Percentiles rank a stretch among this genome's conserved stretches.
phyloP scores from a whole-genome alignment of 2,888 invertebrate species.

The Selenia dentaria region DNA sequence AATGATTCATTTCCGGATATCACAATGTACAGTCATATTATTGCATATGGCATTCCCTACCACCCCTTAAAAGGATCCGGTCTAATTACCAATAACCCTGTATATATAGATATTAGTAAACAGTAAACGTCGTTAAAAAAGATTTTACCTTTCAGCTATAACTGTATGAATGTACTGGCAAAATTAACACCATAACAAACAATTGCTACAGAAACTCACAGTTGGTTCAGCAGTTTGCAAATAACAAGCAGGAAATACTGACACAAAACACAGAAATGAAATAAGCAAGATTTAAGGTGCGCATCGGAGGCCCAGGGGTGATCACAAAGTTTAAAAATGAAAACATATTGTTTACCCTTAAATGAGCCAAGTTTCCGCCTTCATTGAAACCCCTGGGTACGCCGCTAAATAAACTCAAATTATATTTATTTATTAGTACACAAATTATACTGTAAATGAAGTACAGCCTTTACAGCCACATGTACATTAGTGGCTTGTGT shows the following conservation, averaged over 20 bases:
- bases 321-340: conserved; percentile 34
- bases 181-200: background rate
- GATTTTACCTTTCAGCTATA: too few relatives aligned
- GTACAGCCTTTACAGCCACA: too few relatives aligned
- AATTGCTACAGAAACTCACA: conserved; percentile 5
- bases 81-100: too few relatives aligned
- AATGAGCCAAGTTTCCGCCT: conserved; percentile 24
- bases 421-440: background rate
- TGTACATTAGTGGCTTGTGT: too few relatives aligned
- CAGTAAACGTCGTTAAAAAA: too few relatives aligned
- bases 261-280: conserved; percentile 14
- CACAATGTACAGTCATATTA: too few relatives aligned
- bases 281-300: conserved; percentile 21
- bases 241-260: conserved; percentile 13
- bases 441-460: too few relatives aligned
- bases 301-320: conserved; percentile 20
- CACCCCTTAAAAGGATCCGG: too few relatives aligned
- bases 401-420: conserved; percentile 14
- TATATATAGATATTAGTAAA: too few relatives aligned
- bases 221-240: conserved; percentile 8
- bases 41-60: too few relatives aligned
- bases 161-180: background rate
- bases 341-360: conserved; percentile 27
- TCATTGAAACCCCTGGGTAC: conserved; percentile 1
- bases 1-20: too few relatives aligned